A percentile compares a stretch with the other conserved stretches of the same genome.
phyloP scores from a whole-genome alignment of 2,888 invertebrate species.

The Alloscopus bannaensis region DNA sequence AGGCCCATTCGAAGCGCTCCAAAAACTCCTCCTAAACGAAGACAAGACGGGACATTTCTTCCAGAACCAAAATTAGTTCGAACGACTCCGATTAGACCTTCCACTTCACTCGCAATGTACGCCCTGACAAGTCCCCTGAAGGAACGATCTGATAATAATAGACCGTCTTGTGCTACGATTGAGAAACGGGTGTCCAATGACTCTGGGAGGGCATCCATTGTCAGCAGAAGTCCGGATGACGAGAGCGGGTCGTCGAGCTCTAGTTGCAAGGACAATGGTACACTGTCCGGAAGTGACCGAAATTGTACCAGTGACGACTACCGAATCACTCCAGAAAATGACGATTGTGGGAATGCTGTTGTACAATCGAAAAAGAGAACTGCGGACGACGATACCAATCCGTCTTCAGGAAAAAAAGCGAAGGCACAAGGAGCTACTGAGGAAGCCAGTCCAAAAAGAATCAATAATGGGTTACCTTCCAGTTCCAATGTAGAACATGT shows the following conservation, averaged over 20 bases:
- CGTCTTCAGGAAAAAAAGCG: neutral
- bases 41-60: slow-evolving; percentile 67
- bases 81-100: slow-evolving; percentile 59
- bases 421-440: neutral
- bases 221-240: slow-evolving; percentile 36
- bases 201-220: slow-evolving; percentile 52
- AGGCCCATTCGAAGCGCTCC: slow-evolving; percentile 70
- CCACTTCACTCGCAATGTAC: neutral
- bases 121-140: slow-evolving; percentile 23
- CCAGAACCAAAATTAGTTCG: slow-evolving; percentile 66
- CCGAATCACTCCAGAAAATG: slow-evolving; percentile 40
- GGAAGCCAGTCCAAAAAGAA: neutral
- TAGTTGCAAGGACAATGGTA: slow-evolving; percentile 2
- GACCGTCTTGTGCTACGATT: slow-evolving; percentile 28
- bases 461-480: neutral
- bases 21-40: slow-evolving; percentile 69
- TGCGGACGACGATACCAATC: neutral
- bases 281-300: slow-evolving; percentile 1
- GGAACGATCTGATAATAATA: slow-evolving; percentile 3
- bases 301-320: slow-evolving; percentile 45
- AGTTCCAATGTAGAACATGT: neutral
- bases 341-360: slow-evolving; percentile 8
- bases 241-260: slow-evolving; percentile 17
- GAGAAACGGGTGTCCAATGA: slow-evolving; percentile 59
- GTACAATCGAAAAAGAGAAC: neutral